phyloP scores from a whole-genome alignment of 2,113 vertebrate genomes.

The Hydrolagus affinis region DNA sequence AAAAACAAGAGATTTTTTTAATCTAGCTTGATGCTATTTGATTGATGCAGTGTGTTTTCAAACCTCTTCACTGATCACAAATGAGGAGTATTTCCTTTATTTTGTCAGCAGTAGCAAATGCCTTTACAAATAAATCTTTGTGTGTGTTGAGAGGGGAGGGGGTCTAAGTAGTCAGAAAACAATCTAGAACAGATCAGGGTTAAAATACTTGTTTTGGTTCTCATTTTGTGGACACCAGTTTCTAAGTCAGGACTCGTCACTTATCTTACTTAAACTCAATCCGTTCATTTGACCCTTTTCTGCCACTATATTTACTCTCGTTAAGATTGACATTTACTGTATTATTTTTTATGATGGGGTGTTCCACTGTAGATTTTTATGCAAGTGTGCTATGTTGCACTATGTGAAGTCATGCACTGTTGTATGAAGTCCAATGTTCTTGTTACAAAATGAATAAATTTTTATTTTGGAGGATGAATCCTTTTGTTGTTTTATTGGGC shows the following conservation, averaged over 20 bases:
- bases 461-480: conserved; percentile 61
- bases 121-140: not conserved
- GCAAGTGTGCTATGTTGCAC: conserved; percentile 60
- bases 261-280: not conserved
- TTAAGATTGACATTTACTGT: not conserved
- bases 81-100: not conserved
- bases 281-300: conserved; percentile 12
- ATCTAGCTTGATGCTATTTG: not conserved
- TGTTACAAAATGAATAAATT: conserved; percentile 67
- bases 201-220: conserved; percentile 3
- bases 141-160: too few species aligned
- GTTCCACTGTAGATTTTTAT: conserved; percentile 52
- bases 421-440: conserved; percentile 63
- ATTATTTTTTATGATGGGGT: conserved; percentile 45
- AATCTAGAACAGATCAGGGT: not conserved
- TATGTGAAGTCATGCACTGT: conserved; percentile 66
- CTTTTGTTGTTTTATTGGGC: not conserved
- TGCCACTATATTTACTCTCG: not conserved
- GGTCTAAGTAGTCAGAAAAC: too few species aligned
- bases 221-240: not conserved
- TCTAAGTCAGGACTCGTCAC: not conserved
- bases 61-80: not conserved
- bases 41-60: not conserved
- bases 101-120: not conserved
- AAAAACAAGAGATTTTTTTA: not conserved